Conservation (phyloP, 1,140 invertebrate species). For the Steinernema feltiae region DNA sequence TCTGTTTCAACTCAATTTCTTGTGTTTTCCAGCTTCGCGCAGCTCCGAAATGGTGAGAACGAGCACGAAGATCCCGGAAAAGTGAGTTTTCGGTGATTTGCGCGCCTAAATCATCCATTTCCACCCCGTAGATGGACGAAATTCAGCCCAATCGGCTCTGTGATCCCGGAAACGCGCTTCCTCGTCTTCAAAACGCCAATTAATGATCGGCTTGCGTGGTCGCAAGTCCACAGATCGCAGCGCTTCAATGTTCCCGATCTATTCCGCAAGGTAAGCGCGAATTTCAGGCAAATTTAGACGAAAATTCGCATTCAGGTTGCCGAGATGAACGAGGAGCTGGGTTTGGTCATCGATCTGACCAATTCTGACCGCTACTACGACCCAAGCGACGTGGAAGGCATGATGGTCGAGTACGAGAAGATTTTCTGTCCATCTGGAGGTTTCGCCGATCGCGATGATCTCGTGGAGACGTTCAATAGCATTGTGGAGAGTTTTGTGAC, state of each 20-base stretch:
- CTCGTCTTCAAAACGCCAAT: slow-evolving; percentile 75
- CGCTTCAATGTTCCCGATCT: slow-evolving; percentile 44
- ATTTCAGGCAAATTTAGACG: too few species aligned
- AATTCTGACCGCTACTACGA: slow-evolving; percentile 68
- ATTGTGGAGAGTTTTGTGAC: slow-evolving; percentile 59
- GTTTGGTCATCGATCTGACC: slow-evolving; percentile 68
- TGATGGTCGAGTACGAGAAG: slow-evolving; percentile 61
- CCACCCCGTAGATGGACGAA: slow-evolving; percentile 66
- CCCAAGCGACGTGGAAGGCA: slow-evolving; percentile 60
- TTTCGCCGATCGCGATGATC: slow-evolving; percentile 57
- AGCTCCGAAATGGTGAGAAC: not conserved
- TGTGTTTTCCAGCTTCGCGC: not conserved
- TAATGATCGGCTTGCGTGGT: slow-evolving; percentile 63
- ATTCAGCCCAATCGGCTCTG: slow-evolving; percentile 66
- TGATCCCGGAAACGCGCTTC: slow-evolving; percentile 68
- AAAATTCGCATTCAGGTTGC: slow-evolving; percentile 58
- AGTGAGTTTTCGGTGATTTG: not conserved
- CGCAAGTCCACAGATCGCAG: slow-evolving; percentile 61
- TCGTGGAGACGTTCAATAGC: slow-evolving; percentile 63
- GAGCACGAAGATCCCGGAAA: not conserved
- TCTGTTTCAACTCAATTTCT: not conserved
- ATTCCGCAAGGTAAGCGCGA: slow-evolving; percentile 42
- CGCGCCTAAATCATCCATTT: not conserved
- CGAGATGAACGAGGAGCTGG: slow-evolving; percentile 63
- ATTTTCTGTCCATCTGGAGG: slow-evolving; percentile 62